These are phyloP conservation scores for Dicaeum eximium DNA, from an alignment of 2,113 vertebrate species.

Conservation along the genomic window DNA sequence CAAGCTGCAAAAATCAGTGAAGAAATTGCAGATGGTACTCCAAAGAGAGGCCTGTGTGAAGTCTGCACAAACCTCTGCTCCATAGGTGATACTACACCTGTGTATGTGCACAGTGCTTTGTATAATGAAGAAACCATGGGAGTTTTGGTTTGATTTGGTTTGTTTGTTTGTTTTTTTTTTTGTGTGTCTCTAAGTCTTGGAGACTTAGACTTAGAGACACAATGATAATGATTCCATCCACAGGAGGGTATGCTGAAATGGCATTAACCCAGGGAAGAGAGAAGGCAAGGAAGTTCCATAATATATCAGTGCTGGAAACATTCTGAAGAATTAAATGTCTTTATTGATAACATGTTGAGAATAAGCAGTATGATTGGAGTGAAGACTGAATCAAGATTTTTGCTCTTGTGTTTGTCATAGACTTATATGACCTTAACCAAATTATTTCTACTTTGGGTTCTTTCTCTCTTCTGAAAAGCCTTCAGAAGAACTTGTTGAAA, in stretches of 20 bases:
- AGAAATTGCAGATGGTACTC: background rate
- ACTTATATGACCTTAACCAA: background rate
- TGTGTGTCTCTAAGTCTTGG: too few relatives aligned
- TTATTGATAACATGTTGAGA: background rate
- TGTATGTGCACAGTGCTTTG: background rate
- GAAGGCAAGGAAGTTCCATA: background rate
- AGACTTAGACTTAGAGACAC: background rate
- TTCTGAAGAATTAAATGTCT: background rate
- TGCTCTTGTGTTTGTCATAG: background rate
- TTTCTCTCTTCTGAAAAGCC: background rate
- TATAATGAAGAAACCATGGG: background rate
- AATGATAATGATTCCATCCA: background rate
- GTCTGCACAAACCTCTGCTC: background rate
- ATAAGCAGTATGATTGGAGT: background rate
- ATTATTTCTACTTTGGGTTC: background rate
- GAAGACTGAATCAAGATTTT: background rate
- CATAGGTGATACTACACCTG: background rate
- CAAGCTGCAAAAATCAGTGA: background rate
- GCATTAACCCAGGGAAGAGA: background rate
- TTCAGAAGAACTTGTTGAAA: background rate
- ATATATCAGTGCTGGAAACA: background rate
- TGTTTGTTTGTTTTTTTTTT: background rate
- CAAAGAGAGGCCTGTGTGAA: background rate
- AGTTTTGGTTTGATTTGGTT: background rate
- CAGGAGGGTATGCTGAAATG: background rate